A percentile compares a stretch with the other conserved stretches of the same genome.
These are phyloP conservation scores for Echinarachnius parma DNA, from an alignment of 53 echinoderm and acorn worm genomes.

Conservation along the genomic window DNA sequence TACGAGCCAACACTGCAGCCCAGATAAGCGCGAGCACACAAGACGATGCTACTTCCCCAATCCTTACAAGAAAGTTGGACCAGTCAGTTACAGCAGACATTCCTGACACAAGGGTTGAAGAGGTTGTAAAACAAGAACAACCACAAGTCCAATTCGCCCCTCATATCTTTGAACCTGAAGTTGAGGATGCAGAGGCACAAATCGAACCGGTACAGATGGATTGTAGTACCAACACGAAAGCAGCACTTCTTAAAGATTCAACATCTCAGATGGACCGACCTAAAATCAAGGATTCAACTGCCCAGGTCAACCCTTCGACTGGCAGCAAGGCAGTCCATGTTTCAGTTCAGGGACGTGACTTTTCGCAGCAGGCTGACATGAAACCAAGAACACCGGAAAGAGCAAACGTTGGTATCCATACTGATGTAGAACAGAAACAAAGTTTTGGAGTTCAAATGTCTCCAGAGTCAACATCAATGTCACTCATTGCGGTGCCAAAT, in stretches of 20 bases:
- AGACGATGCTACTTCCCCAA: conserved; percentile 22
- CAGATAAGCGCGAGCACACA: background rate
- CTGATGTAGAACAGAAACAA: conserved; percentile 7
- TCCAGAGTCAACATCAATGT: conserved; percentile 3
- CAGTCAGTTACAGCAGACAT: conserved; percentile 23
- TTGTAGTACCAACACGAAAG: conserved; percentile 12
- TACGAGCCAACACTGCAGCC: conserved; percentile 17
- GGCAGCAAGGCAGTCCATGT: background rate
- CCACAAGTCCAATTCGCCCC: conserved; percentile 19
- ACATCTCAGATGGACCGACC: conserved; percentile 23
- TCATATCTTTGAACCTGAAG: conserved; percentile 30
- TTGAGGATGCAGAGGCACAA: conserved; percentile 45
- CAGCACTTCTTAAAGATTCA: conserved; percentile 8
- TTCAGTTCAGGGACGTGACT: background rate
- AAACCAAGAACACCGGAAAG: background rate
- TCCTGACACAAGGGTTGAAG: conserved; percentile 24
- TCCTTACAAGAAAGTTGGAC: conserved; percentile 6
- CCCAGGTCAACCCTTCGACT: conserved; percentile 12
- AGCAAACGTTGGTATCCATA: conserved; percentile 8
- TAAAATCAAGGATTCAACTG: background rate
- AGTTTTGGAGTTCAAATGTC: conserved; percentile 13
- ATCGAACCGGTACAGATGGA: conserved; percentile 37
- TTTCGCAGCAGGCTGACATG: conserved; percentile 11
- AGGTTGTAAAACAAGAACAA: conserved; percentile 22
- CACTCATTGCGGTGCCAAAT: conserved; percentile 4